phyloP scores from a whole-genome alignment of 1,140 invertebrate genomes.

The Lepidurus packardi region DNA sequence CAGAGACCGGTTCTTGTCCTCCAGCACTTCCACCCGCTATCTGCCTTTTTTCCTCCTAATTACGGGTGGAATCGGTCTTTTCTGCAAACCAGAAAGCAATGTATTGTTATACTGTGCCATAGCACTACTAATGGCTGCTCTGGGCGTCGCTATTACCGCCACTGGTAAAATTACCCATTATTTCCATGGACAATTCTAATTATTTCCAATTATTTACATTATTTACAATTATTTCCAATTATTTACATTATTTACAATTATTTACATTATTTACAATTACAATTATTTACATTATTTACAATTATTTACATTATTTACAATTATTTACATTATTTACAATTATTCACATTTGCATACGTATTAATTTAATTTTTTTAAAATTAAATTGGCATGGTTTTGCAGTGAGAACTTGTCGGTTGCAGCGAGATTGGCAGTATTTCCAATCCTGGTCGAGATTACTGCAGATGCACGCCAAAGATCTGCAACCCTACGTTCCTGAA shows the following conservation, averaged over 20 bases:
- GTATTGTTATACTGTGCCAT: background rate
- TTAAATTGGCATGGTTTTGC: conserved; percentile 23
- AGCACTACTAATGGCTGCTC: conserved; percentile 1
- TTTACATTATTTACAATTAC: no score
- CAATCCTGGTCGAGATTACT: conserved; percentile 30
- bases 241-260: no score
- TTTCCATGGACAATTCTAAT: no score
- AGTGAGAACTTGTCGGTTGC: conserved; percentile 11
- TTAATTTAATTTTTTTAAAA: conserved; percentile 25
- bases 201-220: no score
- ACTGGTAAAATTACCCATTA: background rate
- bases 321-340: no score
- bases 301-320: no score
- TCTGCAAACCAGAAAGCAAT: background rate
- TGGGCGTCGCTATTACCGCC: background rate
- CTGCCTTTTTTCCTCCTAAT: background rate
- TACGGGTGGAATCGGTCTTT: background rate
- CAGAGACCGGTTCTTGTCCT: background rate
- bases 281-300: no score
- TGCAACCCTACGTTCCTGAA: conserved; percentile 27
- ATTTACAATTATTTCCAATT: no score
- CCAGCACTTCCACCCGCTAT: background rate
- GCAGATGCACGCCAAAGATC: conserved; percentile 16
- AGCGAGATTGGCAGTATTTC: conserved; percentile 28
- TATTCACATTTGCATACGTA: no score